Conservation (phyloP, 2,113 vertebrate genomes). For the Spermophilus dauricus region DNA sequence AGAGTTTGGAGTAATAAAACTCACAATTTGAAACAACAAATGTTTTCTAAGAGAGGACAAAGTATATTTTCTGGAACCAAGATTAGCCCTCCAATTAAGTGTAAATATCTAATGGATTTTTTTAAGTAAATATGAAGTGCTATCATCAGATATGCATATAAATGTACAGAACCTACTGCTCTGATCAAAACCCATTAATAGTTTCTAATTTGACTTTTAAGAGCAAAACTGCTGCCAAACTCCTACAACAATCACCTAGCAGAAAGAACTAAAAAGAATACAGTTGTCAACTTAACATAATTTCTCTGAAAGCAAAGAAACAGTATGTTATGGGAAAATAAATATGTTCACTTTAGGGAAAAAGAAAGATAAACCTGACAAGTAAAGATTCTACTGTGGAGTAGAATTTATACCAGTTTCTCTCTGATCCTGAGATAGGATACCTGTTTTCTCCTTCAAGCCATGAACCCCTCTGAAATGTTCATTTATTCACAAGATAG, state of each 20-base stretch:
- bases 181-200: background rate
- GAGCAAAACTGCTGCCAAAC: background rate
- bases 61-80: constrained; percentile 12
- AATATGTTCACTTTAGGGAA: background rate
- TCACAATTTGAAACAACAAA: background rate
- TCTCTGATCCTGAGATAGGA: background rate
- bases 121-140: background rate
- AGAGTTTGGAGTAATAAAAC: constrained; percentile 10
- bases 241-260: background rate
- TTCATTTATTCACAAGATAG: background rate
- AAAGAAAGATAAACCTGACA: background rate
- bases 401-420: background rate
- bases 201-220: background rate
- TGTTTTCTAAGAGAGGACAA: constrained; percentile 30
- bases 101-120: background rate
- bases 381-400: background rate
- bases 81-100: background rate
- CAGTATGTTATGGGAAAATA: constrained; percentile 7
- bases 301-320: constrained; percentile 43
- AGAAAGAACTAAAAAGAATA: background rate
- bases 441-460: background rate
- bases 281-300: background rate
- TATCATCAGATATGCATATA: background rate
- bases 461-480: background rate
- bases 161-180: background rate